These are phyloP conservation scores for Physocephala rufipes DNA, from an alignment of 2,888 invertebrate species.

Conservation along the genomic window DNA sequence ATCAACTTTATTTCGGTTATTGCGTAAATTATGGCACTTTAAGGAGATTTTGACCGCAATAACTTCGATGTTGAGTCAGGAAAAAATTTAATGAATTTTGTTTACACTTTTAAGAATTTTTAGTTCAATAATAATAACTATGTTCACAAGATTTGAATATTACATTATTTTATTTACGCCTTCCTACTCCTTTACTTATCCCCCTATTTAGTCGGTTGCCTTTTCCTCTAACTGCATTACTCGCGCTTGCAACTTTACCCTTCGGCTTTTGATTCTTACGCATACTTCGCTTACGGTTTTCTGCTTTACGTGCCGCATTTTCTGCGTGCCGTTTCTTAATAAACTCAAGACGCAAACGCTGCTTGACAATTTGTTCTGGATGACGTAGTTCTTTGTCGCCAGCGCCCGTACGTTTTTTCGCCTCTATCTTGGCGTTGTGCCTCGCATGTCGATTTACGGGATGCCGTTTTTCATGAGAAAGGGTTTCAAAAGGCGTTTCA, in stretches of 20 bases:
- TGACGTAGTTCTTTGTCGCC: constrained; percentile 73
- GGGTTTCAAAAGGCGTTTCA: constrained; percentile 55
- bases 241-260: background rate
- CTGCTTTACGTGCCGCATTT: constrained; percentile 64
- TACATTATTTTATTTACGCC: constrained; percentile 8
- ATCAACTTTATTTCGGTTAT: too few relatives aligned
- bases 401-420: constrained; percentile 68
- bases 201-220: background rate
- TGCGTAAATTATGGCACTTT: too few relatives aligned
- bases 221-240: background rate
- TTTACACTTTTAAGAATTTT: too few relatives aligned
- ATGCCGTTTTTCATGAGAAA: constrained; percentile 59
- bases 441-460: constrained; percentile 78
- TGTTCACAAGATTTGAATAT: too few relatives aligned
- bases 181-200: constrained; percentile 8
- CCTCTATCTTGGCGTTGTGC: constrained; percentile 78
- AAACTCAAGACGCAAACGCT: constrained; percentile 69
- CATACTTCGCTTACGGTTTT: constrained; percentile 63
- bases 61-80: too few relatives aligned
- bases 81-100: too few relatives aligned
- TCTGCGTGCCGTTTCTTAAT: constrained; percentile 73
- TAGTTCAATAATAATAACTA: too few relatives aligned
- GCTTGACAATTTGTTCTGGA: constrained; percentile 82
- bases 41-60: too few relatives aligned
- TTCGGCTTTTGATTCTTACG: constrained; percentile 55